phyloP scores from a whole-genome alignment of 1,140 invertebrate genomes.

The Atta colombica region DNA sequence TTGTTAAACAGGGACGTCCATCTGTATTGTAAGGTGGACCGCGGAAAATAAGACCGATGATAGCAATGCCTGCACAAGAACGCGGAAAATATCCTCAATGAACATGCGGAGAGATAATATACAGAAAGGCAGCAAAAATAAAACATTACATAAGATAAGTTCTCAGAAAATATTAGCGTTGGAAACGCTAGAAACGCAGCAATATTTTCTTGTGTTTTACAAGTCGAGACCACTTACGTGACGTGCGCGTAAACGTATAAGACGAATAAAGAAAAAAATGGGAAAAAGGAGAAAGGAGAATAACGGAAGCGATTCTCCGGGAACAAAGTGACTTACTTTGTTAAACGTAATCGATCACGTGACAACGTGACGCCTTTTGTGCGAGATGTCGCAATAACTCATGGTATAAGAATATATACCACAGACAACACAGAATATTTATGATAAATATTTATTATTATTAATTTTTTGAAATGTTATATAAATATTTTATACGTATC shows the following conservation, averaged over 20 bases:
- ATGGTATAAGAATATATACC: too few relatives aligned
- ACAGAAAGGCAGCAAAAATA: background rate
- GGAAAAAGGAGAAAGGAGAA: background rate
- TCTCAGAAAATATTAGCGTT: constrained; percentile 1
- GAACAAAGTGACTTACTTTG: background rate
- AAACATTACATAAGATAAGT: background rate
- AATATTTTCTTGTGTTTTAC: constrained; percentile 11
- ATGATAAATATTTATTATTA: too few relatives aligned
- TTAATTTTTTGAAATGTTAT: too few relatives aligned
- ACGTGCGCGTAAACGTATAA: background rate
- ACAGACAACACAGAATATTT: too few relatives aligned
- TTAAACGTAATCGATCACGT: constrained; percentile 11
- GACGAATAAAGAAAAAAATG: background rate
- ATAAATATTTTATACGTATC: too few relatives aligned
- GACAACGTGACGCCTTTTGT: background rate
- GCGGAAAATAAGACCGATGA: background rate
- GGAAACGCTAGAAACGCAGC: background rate
- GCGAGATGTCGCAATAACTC: background rate
- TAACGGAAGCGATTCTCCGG: background rate
- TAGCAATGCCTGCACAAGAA: too few relatives aligned
- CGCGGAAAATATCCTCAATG: constrained; percentile 6
- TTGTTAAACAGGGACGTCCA: background rate
- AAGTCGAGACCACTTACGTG: background rate
- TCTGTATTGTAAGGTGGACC: background rate
- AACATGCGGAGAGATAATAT: background rate